Conservation (phyloP, 1,140 invertebrate genomes). For the Scylla paramamosain region DNA sequence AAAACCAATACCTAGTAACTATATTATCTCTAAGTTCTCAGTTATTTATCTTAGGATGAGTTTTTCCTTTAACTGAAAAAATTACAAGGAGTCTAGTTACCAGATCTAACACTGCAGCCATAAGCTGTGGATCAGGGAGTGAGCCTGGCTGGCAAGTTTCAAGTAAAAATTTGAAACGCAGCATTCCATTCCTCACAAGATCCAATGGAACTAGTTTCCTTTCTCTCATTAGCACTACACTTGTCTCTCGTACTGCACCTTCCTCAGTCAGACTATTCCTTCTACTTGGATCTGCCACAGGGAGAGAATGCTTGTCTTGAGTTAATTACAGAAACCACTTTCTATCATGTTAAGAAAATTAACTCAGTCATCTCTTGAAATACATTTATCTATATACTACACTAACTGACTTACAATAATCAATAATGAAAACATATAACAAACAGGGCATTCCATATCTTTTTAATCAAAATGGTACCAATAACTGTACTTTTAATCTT, state of each 20-base stretch:
- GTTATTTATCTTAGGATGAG: too few relatives aligned
- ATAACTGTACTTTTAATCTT: conserved; percentile 76
- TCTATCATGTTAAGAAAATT: neutral
- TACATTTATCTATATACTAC: too few relatives aligned
- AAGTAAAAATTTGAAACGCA: conserved; percentile 92
- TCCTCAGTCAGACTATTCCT: conserved; percentile 90
- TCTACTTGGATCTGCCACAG: conserved; percentile 87
- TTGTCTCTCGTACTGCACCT: conserved; percentile 88
- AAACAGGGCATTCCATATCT: too few relatives aligned
- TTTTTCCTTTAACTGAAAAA: neutral
- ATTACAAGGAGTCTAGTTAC: conserved; percentile 82
- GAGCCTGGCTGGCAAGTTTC: conserved; percentile 97
- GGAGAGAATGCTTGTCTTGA: neutral
- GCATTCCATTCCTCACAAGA: conserved; percentile 89
- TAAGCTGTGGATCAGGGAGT: conserved; percentile 96
- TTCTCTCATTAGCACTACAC: conserved; percentile 93
- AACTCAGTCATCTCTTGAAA: too few relatives aligned
- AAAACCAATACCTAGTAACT: neutral
- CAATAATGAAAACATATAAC: too few relatives aligned
- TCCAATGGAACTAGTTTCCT: conserved; percentile 88
- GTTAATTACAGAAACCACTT: neutral
- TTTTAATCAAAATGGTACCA: too few relatives aligned
- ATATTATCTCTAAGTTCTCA: neutral
- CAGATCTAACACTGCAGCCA: conserved; percentile 97
- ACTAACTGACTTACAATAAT: too few relatives aligned